A percentile compares a stretch with the other conserved stretches of the same genome.
Conservation (phyloP, 2,113 vertebrate species). For the Chionis minor region DNA sequence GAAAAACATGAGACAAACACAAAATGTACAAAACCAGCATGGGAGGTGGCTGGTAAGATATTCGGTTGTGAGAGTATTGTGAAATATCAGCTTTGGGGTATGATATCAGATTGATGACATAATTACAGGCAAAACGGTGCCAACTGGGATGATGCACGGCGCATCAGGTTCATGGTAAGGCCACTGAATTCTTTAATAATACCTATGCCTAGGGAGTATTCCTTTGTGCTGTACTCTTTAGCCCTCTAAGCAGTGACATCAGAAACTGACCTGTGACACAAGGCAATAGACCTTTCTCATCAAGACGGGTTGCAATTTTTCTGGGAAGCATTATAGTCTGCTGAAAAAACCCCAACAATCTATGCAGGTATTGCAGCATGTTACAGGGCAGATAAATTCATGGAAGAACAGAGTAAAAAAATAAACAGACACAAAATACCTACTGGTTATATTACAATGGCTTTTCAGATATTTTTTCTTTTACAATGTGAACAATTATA, state of each 20-base stretch:
- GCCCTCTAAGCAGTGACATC: not conserved
- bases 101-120: not conserved
- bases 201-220: not conserved
- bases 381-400: not conserved
- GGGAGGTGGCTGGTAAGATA: not conserved
- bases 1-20: not conserved
- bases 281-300: not conserved
- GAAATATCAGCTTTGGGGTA: not conserved
- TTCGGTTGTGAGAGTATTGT: not conserved
- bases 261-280: not conserved
- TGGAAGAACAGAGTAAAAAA: not conserved
- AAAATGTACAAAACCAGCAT: not conserved
- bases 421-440: not conserved
- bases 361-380: not conserved
- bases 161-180: not conserved
- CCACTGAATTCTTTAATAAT: not conserved
- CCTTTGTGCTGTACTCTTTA: not conserved
- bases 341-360: not conserved
- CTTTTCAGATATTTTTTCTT: not conserved
- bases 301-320: not conserved
- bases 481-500: not conserved
- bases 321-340: not conserved
- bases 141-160: not conserved
- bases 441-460: not conserved
- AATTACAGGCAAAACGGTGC: not conserved